Conservation (phyloP, 2,888 invertebrate species). For the Phortica magna region DNA sequence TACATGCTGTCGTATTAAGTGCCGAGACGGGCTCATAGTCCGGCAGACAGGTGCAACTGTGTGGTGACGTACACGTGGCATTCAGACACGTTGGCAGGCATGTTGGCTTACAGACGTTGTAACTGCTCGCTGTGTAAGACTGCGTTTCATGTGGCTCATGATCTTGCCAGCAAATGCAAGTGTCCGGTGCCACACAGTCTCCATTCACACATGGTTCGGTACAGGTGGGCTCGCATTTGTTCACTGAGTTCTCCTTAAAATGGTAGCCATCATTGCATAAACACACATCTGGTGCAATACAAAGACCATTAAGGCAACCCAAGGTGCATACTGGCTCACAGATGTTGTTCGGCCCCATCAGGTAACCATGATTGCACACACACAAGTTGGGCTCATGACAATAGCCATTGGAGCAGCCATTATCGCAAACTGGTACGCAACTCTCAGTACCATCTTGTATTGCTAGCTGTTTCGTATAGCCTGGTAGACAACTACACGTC, state of each 20-base stretch:
- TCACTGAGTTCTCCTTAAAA: constrained; percentile 46
- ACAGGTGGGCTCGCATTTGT: constrained; percentile 73
- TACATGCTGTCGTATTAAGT: constrained; percentile 79
- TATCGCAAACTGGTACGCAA: constrained; percentile 60
- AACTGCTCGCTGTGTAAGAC: background rate
- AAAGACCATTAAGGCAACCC: constrained; percentile 74
- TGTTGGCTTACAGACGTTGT: constrained; percentile 52
- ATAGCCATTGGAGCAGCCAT: constrained; percentile 63
- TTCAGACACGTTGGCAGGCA: constrained; percentile 57
- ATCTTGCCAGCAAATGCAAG: constrained; percentile 68
- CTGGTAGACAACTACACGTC: constrained; percentile 67
- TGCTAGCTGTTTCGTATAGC: constrained; percentile 53
- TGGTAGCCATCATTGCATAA: constrained; percentile 59
- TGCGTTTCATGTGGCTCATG: constrained; percentile 56
- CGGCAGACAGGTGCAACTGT: constrained; percentile 71
- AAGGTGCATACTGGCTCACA: constrained; percentile 70
- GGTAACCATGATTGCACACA: constrained; percentile 65
- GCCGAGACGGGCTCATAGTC: constrained; percentile 69
- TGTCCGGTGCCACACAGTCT: constrained; percentile 73
- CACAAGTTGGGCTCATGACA: constrained; percentile 66
- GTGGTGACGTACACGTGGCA: constrained; percentile 60
- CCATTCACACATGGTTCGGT: constrained; percentile 74
- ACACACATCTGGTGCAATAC: constrained; percentile 78
- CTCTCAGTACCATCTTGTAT: background rate
- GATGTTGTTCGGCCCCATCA: constrained; percentile 67